These are phyloP conservation scores for Trochalopteron elliotii DNA, from an alignment of 2,113 vertebrate species.

Conservation along the genomic window DNA sequence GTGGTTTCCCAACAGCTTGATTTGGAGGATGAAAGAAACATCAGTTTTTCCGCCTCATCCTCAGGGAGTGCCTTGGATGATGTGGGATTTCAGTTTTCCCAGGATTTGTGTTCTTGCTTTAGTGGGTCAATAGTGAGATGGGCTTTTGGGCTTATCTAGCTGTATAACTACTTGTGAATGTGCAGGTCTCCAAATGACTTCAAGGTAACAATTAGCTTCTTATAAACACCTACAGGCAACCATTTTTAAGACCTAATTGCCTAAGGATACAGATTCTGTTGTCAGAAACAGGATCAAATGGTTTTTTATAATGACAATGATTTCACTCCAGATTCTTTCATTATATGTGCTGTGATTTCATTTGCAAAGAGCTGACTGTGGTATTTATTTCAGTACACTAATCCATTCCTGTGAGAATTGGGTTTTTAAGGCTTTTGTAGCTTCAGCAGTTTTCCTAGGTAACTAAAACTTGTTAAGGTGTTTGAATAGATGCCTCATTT, in stretches of 20 bases:
- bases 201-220: neutral
- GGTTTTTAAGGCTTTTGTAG: neutral
- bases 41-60: neutral
- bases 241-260: neutral
- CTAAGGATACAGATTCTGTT: neutral
- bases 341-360: neutral
- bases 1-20: neutral
- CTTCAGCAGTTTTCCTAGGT: neutral
- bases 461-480: neutral
- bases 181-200: neutral
- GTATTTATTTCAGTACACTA: neutral
- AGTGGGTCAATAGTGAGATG: neutral
- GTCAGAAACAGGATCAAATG: neutral
- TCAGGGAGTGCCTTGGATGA: neutral
- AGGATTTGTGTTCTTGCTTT: neutral
- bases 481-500: neutral
- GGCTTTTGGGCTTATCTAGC: neutral
- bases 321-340: neutral
- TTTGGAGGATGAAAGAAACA: neutral
- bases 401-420: neutral
- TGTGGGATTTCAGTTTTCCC: neutral
- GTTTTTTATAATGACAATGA: neutral
- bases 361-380: neutral
- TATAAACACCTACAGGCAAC: neutral
- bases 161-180: neutral